A percentile compares a stretch with the other conserved stretches of the same genome.
phyloP scores from a whole-genome alignment of 2,888 invertebrate species.

The Drosophila rubida region DNA sequence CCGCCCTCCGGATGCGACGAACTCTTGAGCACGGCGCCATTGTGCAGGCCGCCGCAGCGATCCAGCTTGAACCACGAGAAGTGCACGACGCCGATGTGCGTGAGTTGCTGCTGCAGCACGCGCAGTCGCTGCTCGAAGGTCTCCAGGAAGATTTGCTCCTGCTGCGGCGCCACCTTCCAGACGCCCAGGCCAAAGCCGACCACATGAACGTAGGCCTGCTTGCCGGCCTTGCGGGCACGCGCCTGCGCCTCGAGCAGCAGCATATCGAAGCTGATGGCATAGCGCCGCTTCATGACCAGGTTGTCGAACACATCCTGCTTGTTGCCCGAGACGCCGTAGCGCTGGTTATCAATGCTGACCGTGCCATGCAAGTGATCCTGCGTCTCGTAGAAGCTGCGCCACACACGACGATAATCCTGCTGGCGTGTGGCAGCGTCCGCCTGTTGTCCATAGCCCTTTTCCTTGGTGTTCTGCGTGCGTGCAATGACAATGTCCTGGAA shows the following conservation, averaged over 20 bases:
- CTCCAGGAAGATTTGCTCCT: conserved; percentile 88
- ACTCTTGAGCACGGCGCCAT: conserved; percentile 83
- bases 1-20: conserved; percentile 83
- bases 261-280: conserved; percentile 87
- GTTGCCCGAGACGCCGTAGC: conserved; percentile 76
- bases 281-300: conserved; percentile 84
- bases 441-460: conserved; percentile 85
- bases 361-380: conserved; percentile 66
- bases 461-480: conserved; percentile 85
- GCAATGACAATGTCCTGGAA: conserved; percentile 86
- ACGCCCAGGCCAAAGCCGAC: conserved; percentile 89
- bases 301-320: conserved; percentile 81
- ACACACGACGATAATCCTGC: conserved; percentile 73
- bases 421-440: conserved; percentile 31
- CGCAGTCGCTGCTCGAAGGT: conserved; percentile 88
- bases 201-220: conserved; percentile 88
- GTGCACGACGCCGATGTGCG: conserved; percentile 88
- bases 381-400: conserved; percentile 76
- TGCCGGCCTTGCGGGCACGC: conserved; percentile 86
- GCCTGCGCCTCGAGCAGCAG: conserved; percentile 88
- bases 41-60: conserved; percentile 85
- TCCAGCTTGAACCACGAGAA: conserved; percentile 87
- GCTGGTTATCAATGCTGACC: conserved; percentile 66
- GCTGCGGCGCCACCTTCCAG: conserved; percentile 88
- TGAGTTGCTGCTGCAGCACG: conserved; percentile 84